Evolutionary conservation across 2,888 invertebrate species (phyloP), one percentile per base, ranked within the genome.

Genomic region (Didymodactylos carnosus): DNA sequence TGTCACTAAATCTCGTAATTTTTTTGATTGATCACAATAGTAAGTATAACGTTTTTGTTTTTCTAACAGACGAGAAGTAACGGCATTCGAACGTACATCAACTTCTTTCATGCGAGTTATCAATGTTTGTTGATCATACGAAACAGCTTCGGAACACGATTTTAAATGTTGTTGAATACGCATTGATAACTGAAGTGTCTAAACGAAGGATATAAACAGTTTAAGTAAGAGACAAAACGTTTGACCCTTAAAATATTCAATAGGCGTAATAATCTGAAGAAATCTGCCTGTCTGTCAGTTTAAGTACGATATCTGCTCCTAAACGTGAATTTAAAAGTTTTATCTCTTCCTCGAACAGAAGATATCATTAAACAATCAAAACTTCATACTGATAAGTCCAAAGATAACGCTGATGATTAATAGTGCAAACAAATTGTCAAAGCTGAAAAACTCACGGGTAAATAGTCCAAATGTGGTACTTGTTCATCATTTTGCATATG

Each of bases 21-120:
- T 69, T 69, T 69, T 71, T 25, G 71, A 71, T 39, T 74, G 74
- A 71, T 74, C 74, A 74, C 71, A 74, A 72, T 74, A 74, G 6
- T 25, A 23, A 39, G 71, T 53, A 29, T 71, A 74, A 27, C 69
- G 53, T 62, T 72, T 71, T 39, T 74, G 74, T 46, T 74, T 74
- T 27, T 74, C 74, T 4, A 35, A 13, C 25, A 40, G 43, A 69
- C 62, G 62, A 35, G 29, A 35, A 11, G 29, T 29, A 5, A 62
- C 62, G 35, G 62, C 2, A 62, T 62, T 62, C 7, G 62, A 62
- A 62, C 62, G 62, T 29, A 35, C 35, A n/a, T 62, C 62, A 10
- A 62, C 62, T 35, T 62, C 62, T 62, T 62, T 62, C 62, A 62
- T 62, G 29, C 29, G 62, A 29, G 3, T 62, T 3, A 62, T 29